These are phyloP conservation scores for Drosophila rhopaloa DNA, from an alignment of 1,140 invertebrate species.

Conservation along the genomic window DNA sequence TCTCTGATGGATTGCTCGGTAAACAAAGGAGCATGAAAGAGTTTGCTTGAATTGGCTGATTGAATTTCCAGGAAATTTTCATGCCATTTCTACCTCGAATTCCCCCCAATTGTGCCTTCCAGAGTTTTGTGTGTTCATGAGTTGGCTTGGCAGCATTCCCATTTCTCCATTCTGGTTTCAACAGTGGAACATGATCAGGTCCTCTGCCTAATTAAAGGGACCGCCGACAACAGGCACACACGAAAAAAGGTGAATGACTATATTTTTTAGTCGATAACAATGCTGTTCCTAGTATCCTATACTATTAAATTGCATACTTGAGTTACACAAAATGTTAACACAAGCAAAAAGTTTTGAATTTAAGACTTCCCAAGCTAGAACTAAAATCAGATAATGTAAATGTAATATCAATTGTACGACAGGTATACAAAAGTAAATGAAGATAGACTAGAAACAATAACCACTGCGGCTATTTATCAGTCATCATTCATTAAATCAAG, in stretches of 20 bases:
- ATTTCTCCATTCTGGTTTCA: slow-evolving; percentile 12
- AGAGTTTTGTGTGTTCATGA: slow-evolving; percentile 8
- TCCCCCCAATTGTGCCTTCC: slow-evolving; percentile 16
- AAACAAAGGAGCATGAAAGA: slow-evolving; percentile 34
- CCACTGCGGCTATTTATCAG: too few relatives aligned
- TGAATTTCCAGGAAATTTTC: slow-evolving; percentile 34
- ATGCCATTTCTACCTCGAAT: background rate
- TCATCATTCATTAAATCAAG: too few relatives aligned
- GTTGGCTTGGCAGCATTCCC: slow-evolving; percentile 12
- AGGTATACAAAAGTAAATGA: too few relatives aligned
- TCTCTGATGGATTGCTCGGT: slow-evolving; percentile 23
- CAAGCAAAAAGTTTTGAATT: too few relatives aligned
- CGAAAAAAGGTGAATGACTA: background rate
- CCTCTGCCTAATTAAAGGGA: slow-evolving; percentile 54
- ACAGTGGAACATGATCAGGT: slow-evolving; percentile 25
- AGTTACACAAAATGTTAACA: too few relatives aligned
- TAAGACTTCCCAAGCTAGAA: too few relatives aligned
- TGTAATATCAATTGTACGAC: too few relatives aligned
- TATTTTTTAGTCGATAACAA: too few relatives aligned
- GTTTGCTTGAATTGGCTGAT: slow-evolving; percentile 23
- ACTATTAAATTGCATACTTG: too few relatives aligned
- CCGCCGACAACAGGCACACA: background rate
- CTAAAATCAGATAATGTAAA: too few relatives aligned
- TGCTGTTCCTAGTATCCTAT: too few relatives aligned
- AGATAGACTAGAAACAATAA: too few relatives aligned